Base-by-base conservation (phyloP, 1,140 invertebrate species). In the Hirudo medicinalis region DNA sequence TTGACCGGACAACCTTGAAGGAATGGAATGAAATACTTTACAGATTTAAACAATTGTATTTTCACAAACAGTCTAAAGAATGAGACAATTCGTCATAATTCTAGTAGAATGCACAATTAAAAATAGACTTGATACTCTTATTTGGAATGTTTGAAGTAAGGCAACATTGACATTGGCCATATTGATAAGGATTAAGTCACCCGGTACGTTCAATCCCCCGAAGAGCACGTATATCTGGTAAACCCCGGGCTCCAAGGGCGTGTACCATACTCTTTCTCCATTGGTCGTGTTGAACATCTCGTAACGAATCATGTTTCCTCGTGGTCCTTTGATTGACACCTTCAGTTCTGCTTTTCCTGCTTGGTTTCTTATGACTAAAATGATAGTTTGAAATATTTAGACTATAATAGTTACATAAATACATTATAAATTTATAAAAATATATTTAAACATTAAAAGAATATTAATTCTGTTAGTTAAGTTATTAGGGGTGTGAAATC, bases 261-360 rank as follows among this genome's bases (percentile, higher is more conserved):
- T 85, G 78, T 96, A 91, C 76, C 92, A 89, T 66, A 96, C 88
- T 76, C 89, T 84, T 76, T 87, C 86, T 22, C 87, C 84, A 49
- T 91, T 89, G 40, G 87, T 86, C 13, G 90, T 85, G 19, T 87
- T 85, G 68, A 87, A 87, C 13, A 92, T 87, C 78, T 92, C 88
- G 2, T 94, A 85, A 0, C 91, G 89, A 40, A 97, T 80, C 74
- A 89, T 88, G 77, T 91, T 87, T 25, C 92, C 91, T n/a, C 90
- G 85, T 2, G 94, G 94, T 76, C 91, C 90, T 49, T 90, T 88
- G 4, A 94, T 89, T 67, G 89, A 88, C 0, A 95, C 88, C 77
- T 94, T 91, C 71, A 97, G 82, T 75, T 96, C 91, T 1, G 93
- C 92, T 72, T 89, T 86, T 17, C 94, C 93, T 60, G 93, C 91